Conservation (phyloP, 2,113 vertebrate genomes). For the Noturus placidus region DNA sequence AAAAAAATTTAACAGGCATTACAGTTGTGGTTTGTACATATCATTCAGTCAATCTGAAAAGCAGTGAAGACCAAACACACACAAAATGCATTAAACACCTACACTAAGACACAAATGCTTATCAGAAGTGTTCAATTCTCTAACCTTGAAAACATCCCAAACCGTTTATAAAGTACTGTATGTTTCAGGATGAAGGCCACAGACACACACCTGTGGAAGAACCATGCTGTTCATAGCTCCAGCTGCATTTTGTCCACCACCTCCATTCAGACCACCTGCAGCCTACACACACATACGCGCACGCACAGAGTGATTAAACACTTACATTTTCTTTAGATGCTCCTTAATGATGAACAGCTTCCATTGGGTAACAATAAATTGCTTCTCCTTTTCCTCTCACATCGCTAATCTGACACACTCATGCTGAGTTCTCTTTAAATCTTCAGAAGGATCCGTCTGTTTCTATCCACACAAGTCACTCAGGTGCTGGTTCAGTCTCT, state of each 20-base stretch:
- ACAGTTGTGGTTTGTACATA: background rate
- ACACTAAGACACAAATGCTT: background rate
- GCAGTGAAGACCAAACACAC: background rate
- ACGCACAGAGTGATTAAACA: background rate
- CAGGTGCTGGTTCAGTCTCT: no score
- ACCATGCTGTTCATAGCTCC: background rate
- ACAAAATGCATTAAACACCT: background rate
- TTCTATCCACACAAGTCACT: no score
- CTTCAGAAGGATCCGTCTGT: no score
- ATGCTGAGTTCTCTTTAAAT: no score
- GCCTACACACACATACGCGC: background rate
- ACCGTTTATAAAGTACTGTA: background rate
- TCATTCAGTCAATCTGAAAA: background rate
- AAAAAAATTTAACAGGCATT: no score
- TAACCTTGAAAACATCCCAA: background rate
- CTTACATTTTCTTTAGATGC: no score
- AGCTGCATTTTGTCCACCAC: constrained; percentile 2
- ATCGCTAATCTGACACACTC: no score
- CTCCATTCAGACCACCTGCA: constrained; percentile 12
- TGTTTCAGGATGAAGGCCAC: background rate
- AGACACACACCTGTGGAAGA: constrained; percentile 31
- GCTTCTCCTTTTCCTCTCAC: no score
- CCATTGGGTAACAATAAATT: no score
- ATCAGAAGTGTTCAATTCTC: background rate
- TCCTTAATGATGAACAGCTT: background rate